Conservation (phyloP, 2,888 invertebrate species). For the Acleris cristana region DNA sequence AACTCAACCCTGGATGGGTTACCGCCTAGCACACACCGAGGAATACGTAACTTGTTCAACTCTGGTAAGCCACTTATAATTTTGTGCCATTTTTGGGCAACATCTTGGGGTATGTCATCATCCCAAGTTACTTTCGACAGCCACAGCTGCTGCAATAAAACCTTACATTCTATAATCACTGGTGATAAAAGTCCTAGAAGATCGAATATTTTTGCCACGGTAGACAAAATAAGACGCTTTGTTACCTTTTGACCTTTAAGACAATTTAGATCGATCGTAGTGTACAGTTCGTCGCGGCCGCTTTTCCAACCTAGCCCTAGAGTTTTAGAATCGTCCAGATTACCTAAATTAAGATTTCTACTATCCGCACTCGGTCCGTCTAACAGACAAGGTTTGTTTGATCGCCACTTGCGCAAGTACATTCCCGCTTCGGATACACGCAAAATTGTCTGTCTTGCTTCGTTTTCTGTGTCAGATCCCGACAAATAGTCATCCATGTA, state of each 20-base stretch:
- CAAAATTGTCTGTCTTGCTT: neutral
- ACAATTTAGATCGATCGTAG: conserved; percentile 10
- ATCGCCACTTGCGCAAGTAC: conserved; percentile 13
- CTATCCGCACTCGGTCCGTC: neutral
- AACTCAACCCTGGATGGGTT: neutral
- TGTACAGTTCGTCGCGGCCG: conserved; percentile 33
- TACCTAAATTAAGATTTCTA: neutral
- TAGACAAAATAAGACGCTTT: neutral
- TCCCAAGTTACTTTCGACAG: neutral
- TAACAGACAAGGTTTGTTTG: neutral
- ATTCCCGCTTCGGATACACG: conserved; percentile 12
- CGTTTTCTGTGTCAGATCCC: conserved; percentile 3
- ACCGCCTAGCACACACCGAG: neutral
- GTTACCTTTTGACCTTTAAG: neutral
- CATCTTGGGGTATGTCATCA: neutral
- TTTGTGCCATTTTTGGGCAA: neutral
- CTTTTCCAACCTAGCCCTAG: conserved; percentile 34
- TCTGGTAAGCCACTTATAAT: neutral
- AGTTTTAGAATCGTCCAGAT: neutral
- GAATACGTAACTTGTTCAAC: neutral
- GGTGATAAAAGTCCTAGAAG: conserved; percentile 15
- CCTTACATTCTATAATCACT: conserved; percentile 38
- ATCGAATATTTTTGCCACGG: conserved; percentile 23
- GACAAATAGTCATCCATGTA: conserved; percentile 45
- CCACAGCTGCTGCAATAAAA: neutral